A percentile compares a stretch with the other conserved stretches of the same genome.
Evolutionary conservation across 2,888 invertebrate genomes (phyloP).

Genomic region (Leucoma salicis): DNA sequence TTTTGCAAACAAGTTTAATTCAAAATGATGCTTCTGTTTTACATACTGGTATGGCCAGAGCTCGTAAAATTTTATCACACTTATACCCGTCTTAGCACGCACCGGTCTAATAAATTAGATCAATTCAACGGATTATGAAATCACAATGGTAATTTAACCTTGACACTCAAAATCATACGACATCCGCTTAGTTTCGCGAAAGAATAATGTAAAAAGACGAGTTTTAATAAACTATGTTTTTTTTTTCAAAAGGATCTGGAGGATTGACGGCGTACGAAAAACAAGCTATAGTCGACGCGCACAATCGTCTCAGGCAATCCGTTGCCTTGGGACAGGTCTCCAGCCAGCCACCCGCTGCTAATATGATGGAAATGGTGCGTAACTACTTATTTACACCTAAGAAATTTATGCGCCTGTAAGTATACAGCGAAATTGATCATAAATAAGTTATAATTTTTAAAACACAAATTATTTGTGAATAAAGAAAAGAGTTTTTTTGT

Average conservation of each 20-base stretch:
- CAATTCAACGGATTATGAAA: slow-evolving; percentile 54
- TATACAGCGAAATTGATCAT: too few species aligned
- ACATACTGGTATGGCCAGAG: slow-evolving; percentile 66
- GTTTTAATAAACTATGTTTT: slow-evolving; percentile 5
- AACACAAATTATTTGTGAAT: too few species aligned
- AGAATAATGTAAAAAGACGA: neutral
- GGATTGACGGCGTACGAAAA: slow-evolving; percentile 88
- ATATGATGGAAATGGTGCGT: slow-evolving; percentile 93
- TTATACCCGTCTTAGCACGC: slow-evolving; percentile 68
- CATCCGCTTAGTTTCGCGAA: slow-evolving; percentile 4
- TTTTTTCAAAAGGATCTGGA: slow-evolving; percentile 78
- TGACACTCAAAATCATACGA: slow-evolving; percentile 36
- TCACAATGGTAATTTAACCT: slow-evolving; percentile 43
- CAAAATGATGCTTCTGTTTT: slow-evolving; percentile 53
- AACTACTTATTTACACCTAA: slow-evolving; percentile 3
- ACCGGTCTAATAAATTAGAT: slow-evolving; percentile 63
- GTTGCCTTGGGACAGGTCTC: slow-evolving; percentile 90
- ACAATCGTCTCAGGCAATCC: slow-evolving; percentile 90
- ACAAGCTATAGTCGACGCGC: slow-evolving; percentile 89
- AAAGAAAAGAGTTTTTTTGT: too few species aligned
- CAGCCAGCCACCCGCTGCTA: slow-evolving; percentile 89
- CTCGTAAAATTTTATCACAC: slow-evolving; percentile 74
- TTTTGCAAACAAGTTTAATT: slow-evolving; percentile 55
- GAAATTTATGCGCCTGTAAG: neutral
- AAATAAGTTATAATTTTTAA: too few species aligned